Evolutionary conservation across 2,113 vertebrate species (phyloP).

Genomic region (Carlito syrichta): DNA sequence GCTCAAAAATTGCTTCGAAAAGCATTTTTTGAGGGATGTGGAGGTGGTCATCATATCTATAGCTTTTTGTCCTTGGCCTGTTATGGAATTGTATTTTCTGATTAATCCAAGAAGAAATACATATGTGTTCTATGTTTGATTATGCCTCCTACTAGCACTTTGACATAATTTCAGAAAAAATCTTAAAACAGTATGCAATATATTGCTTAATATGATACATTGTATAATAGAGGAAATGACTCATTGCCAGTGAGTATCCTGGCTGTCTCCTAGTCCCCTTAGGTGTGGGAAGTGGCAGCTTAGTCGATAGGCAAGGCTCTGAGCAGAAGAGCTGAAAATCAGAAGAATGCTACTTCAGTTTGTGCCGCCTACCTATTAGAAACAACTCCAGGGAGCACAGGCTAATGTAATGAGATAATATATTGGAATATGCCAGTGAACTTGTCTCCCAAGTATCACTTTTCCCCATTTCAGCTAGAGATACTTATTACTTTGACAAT

Average conservation of each 20-base stretch:
- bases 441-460: background rate
- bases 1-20: background rate
- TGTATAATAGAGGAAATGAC: background rate
- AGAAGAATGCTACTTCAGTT: background rate
- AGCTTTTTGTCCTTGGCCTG: background rate
- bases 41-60: background rate
- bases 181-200: background rate
- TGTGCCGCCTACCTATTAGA: background rate
- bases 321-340: background rate
- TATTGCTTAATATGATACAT: background rate
- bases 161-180: conserved; percentile 38
- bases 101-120: conserved; percentile 30
- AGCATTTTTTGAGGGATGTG: background rate
- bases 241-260: background rate
- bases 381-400: background rate
- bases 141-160: background rate
- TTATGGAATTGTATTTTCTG: conserved; percentile 10
- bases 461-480: background rate
- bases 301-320: background rate
- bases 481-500: background rate
- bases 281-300: background rate
- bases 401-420: background rate
- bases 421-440: background rate
- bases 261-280: background rate
- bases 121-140: background rate